Percentiles rank a stretch among this genome's conserved stretches.
These are phyloP conservation scores for Pyrgus malvae DNA, from an alignment of 2,888 invertebrate genomes.

Conservation along the genomic window DNA sequence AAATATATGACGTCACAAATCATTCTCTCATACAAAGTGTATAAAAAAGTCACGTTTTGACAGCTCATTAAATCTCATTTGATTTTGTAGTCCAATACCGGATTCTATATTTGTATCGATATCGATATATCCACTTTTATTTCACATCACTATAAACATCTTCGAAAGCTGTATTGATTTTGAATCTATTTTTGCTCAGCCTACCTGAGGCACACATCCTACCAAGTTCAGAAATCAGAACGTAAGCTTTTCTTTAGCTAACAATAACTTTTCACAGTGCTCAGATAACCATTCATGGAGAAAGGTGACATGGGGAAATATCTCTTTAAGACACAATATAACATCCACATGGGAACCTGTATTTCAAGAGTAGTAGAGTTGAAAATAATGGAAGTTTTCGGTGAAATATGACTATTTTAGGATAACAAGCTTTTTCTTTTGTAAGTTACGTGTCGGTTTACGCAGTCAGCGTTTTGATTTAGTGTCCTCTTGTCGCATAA, in stretches of 20 bases:
- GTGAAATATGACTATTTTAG: slow-evolving; percentile 1
- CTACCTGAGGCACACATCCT: slow-evolving; percentile 48
- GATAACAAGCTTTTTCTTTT: not conserved
- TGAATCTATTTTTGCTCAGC: slow-evolving; percentile 58
- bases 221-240: slow-evolving; percentile 30
- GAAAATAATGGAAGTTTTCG: not conserved
- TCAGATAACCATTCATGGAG: slow-evolving; percentile 6
- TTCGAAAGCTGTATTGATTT: slow-evolving; percentile 64
- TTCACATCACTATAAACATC: slow-evolving; percentile 46
- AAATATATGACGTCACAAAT: too few species aligned
- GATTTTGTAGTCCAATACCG: too few species aligned
- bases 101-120: too few species aligned
- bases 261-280: slow-evolving; percentile 7
- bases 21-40: too few species aligned
- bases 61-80: too few species aligned
- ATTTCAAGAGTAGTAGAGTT: not conserved
- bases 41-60: too few species aligned
- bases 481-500: too few species aligned
- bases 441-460: slow-evolving; percentile 2
- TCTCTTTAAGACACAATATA: too few species aligned
- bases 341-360: too few species aligned
- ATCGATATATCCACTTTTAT: too few species aligned
- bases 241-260: slow-evolving; percentile 17
- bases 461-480: not conserved
- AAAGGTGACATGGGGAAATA: slow-evolving; percentile 1